A percentile compares a stretch with the other conserved stretches of the same genome.
Conservation (phyloP, 2,797 vertebrate species). For the Sebastes nivosus region DNA sequence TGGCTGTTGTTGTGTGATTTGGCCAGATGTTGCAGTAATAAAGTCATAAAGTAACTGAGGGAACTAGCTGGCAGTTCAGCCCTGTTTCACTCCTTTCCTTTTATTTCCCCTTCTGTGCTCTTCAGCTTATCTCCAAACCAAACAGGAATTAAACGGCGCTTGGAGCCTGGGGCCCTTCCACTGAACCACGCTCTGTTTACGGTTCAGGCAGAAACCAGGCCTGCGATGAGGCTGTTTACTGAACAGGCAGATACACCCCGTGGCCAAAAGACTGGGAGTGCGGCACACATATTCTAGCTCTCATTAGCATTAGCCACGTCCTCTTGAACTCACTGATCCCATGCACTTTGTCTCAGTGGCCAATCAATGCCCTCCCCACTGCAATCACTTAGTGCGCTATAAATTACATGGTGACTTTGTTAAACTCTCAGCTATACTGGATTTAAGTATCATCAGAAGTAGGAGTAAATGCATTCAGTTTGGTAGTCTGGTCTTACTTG, state of each 20-base stretch:
- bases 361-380: slow-evolving; percentile 24
- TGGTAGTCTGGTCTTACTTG: slow-evolving; percentile 86
- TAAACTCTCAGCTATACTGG: neutral
- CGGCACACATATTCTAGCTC: slow-evolving; percentile 61
- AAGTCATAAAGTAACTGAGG: slow-evolving; percentile 80
- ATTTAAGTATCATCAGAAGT: slow-evolving; percentile 1
- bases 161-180: slow-evolving; percentile 72
- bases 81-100: slow-evolving; percentile 61
- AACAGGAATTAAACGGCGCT: slow-evolving; percentile 79
- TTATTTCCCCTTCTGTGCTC: slow-evolving; percentile 73
- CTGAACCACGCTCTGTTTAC: slow-evolving; percentile 80
- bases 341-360: slow-evolving; percentile 26
- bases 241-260: slow-evolving; percentile 74
- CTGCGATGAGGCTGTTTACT: slow-evolving; percentile 78
- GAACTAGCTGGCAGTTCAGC: slow-evolving; percentile 80
- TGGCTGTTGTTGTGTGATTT: slow-evolving; percentile 82
- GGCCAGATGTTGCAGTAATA: slow-evolving; percentile 81
- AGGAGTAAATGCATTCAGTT: slow-evolving; percentile 1
- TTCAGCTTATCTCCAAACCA: slow-evolving; percentile 85
- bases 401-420: slow-evolving; percentile 5
- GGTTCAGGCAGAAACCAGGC: slow-evolving; percentile 79
- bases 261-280: slow-evolving; percentile 66
- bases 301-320: slow-evolving; percentile 71
- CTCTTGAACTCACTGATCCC: slow-evolving; percentile 59
- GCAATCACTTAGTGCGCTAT: slow-evolving; percentile 12